Percentiles rank a stretch among this genome's conserved stretches.
Conservation (phyloP, 2,888 invertebrate species). For the Hoplodrina ambigua region DNA sequence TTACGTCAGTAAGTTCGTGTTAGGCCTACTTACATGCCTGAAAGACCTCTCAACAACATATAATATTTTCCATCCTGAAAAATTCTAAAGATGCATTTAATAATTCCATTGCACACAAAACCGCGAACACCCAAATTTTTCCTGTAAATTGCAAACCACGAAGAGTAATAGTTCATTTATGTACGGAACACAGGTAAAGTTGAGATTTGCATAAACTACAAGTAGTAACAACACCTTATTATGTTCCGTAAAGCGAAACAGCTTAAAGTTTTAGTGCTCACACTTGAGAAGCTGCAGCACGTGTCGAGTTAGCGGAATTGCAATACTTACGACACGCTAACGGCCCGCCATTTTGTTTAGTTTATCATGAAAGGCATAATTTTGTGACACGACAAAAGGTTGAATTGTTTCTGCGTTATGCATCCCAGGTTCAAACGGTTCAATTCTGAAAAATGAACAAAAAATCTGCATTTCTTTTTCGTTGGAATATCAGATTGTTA, state of each 20-base stretch:
- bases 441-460: no score
- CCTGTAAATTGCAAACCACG: slow-evolving; percentile 11
- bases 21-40: no score
- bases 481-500: no score
- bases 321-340: slow-evolving; percentile 29
- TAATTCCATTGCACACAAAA: no score
- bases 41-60: no score
- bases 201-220: slow-evolving; percentile 50
- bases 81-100: no score
- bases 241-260: slow-evolving; percentile 38
- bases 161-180: slow-evolving; percentile 11
- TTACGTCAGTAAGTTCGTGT: no score
- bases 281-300: slow-evolving; percentile 18
- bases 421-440: not conserved
- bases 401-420: not conserved
- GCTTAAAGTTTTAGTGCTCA: slow-evolving; percentile 48
- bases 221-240: slow-evolving; percentile 43
- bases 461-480: no score
- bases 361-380: slow-evolving; percentile 7
- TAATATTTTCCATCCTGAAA: no score
- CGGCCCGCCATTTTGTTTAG: slow-evolving; percentile 8
- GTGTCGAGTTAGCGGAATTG: slow-evolving; percentile 50
- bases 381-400: not conserved
- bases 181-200: slow-evolving; percentile 23
- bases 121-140: not conserved